Conservation (phyloP, 2,113 vertebrate species). For the Gopherus evgoodei region DNA sequence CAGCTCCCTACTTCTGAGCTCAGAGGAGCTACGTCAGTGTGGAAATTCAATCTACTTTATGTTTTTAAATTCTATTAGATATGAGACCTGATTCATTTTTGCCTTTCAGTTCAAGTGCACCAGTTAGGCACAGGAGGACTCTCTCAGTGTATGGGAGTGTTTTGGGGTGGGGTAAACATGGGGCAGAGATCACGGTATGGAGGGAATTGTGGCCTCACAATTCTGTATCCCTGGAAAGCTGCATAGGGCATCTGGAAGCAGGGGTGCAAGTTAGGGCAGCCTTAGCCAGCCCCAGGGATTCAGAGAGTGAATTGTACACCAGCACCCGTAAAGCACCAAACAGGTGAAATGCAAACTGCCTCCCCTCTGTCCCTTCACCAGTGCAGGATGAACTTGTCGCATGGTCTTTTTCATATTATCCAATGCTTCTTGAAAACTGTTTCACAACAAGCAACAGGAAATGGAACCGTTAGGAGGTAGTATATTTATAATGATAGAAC, state of each 20-base stretch:
- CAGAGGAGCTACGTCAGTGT: not conserved
- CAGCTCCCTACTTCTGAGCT: not conserved
- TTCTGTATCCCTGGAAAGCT: not conserved
- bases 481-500: not conserved
- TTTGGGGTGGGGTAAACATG: not conserved
- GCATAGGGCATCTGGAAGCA: not conserved
- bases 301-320: not conserved
- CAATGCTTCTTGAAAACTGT: not conserved
- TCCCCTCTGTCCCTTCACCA: not conserved
- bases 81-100: not conserved
- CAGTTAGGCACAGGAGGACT: not conserved
- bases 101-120: not conserved
- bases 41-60: not conserved
- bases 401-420: not conserved
- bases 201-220: not conserved
- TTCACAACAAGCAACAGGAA: not conserved
- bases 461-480: not conserved
- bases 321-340: not conserved
- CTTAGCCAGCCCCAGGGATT: not conserved
- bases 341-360: not conserved
- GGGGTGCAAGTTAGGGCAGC: not conserved
- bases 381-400: not conserved
- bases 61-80: not conserved
- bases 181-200: not conserved
- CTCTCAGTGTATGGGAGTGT: too few species aligned